These are phyloP conservation scores for Crepidodera aurea DNA, from an alignment of 2,888 invertebrate species.

Conservation along the genomic window DNA sequence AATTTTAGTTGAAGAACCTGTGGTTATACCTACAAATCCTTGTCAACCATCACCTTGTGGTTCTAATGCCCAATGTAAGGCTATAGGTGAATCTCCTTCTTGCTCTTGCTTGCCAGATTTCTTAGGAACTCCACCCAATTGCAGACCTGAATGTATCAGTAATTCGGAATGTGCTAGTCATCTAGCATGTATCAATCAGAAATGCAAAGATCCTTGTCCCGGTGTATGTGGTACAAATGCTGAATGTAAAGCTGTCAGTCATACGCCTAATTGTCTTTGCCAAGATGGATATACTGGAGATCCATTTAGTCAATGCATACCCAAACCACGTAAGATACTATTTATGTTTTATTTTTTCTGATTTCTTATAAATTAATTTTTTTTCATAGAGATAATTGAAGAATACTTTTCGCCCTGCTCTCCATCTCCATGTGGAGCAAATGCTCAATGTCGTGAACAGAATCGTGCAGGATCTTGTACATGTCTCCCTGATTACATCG, in stretches of 20 bases:
- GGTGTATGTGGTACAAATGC: slow-evolving; percentile 66
- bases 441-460: slow-evolving; percentile 68
- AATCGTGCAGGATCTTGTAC: slow-evolving; percentile 73
- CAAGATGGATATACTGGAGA: slow-evolving; percentile 69
- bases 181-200: slow-evolving; percentile 75
- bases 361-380: too few relatives aligned
- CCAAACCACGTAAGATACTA: not conserved
- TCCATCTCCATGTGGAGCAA: slow-evolving; percentile 81
- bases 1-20: too few relatives aligned
- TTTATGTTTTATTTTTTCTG: slow-evolving; percentile 42
- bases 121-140: slow-evolving; percentile 77
- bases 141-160: slow-evolving; percentile 75
- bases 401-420: slow-evolving; percentile 65
- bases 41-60: slow-evolving; percentile 78
- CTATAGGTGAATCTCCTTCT: slow-evolving; percentile 69
- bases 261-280: slow-evolving; percentile 77
- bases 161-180: slow-evolving; percentile 75
- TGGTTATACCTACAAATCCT: slow-evolving; percentile 62
- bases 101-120: slow-evolving; percentile 72
- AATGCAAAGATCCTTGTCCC: slow-evolving; percentile 77
- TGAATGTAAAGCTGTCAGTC: slow-evolving; percentile 65
- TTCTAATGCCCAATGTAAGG: slow-evolving; percentile 74
- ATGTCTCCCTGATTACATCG: slow-evolving; percentile 77
- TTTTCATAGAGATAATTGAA: not conserved
- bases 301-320: slow-evolving; percentile 70